These are phyloP conservation scores for Epinephelus coioides DNA, from an alignment of 2,797 vertebrate species.

Conservation along the genomic window DNA sequence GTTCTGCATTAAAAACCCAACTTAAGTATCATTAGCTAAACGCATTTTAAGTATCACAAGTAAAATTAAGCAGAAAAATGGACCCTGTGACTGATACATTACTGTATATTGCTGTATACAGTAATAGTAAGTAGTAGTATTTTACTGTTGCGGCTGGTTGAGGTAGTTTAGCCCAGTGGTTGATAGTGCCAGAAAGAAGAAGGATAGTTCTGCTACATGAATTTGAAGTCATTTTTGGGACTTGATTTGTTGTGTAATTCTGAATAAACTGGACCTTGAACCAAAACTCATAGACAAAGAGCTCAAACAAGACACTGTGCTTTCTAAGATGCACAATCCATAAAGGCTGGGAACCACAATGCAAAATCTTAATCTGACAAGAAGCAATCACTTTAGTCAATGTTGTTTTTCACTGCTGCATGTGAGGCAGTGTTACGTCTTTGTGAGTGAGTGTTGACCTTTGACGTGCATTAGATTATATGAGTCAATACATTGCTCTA, in stretches of 20 bases:
- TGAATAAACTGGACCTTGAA: background rate
- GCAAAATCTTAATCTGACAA: background rate
- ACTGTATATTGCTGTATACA: too few species aligned
- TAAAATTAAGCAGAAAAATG: too few species aligned
- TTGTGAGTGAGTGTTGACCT: constrained; percentile 3
- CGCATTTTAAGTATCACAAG: too few species aligned
- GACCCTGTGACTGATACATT: too few species aligned
- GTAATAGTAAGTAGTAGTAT: too few species aligned
- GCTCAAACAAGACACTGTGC: background rate
- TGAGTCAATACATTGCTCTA: constrained; percentile 2
- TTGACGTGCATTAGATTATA: constrained; percentile 7
- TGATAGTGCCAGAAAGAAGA: background rate
- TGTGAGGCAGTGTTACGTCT: background rate
- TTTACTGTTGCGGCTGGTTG: too few species aligned
- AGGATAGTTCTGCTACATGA: background rate
- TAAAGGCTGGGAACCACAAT: background rate
- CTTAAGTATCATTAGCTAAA: background rate
- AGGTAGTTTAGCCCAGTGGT: too few species aligned
- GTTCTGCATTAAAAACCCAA: background rate
- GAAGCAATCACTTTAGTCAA: background rate
- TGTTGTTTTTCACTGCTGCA: background rate
- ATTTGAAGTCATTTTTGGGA: background rate
- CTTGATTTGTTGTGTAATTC: background rate
- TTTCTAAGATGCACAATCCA: background rate
- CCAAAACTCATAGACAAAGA: background rate